phyloP scores from a whole-genome alignment of 2,888 invertebrate genomes.

The Torymus aiolomorphi region DNA sequence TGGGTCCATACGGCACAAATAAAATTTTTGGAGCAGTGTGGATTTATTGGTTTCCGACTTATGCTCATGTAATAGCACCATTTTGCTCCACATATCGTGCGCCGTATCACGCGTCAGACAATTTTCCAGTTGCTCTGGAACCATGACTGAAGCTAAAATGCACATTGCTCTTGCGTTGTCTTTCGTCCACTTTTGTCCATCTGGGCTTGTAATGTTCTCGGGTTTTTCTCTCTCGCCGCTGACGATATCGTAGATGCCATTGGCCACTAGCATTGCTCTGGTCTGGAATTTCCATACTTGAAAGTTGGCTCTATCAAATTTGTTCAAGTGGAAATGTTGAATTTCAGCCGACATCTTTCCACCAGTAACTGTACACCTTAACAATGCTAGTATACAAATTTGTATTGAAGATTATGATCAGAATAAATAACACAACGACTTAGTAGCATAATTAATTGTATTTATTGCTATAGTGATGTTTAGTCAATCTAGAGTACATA shows the following conservation, averaged over 20 bases:
- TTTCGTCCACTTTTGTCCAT: not conserved
- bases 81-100: not conserved
- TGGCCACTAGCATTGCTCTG: no score
- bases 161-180: slow-evolving; percentile 3
- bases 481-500: no score
- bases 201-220: not conserved
- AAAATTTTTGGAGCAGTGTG: no score
- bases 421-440: no score
- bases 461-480: no score
- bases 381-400: no score
- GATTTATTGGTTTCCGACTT: not conserved
- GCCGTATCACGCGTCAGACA: not conserved
- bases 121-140: not conserved
- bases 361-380: no score
- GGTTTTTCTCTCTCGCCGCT: not conserved
- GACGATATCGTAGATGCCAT: not conserved
- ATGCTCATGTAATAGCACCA: not conserved
- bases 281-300: slow-evolving; percentile 8
- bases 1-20: no score
- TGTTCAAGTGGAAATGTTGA: slow-evolving; percentile 3
- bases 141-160: not conserved
- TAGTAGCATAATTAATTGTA: no score
- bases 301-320: slow-evolving; percentile 5
- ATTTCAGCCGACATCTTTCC: no score
- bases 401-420: no score